Percentiles rank a stretch among this genome's conserved stretches.
Evolutionary conservation across 2,888 invertebrate genomes (phyloP).

Genomic region (Adineta ricciae): DNA sequence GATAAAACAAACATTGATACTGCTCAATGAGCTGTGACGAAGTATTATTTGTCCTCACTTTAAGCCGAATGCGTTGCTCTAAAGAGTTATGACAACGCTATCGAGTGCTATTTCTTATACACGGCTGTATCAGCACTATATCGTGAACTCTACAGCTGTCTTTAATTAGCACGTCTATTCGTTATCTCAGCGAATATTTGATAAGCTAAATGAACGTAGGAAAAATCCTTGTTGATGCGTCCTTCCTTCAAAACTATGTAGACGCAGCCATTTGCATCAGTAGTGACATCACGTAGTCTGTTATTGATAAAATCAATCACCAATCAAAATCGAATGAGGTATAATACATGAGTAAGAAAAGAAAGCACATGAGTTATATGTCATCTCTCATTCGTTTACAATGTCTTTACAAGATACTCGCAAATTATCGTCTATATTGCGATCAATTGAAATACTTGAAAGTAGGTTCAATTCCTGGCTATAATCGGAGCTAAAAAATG

Average conservation of each 20-base stretch:
- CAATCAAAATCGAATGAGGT: neutral
- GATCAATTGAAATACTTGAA: neutral
- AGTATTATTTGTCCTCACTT: neutral
- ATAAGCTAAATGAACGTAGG: no score
- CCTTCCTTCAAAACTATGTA: no score
- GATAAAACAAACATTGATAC: neutral
- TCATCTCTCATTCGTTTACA: neutral
- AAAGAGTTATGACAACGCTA: no score
- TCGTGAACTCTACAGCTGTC: no score
- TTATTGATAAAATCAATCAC: neutral
- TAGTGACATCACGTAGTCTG: neutral
- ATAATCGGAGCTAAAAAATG: neutral
- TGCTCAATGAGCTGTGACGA: neutral
- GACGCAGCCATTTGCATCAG: neutral
- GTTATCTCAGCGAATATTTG: no score
- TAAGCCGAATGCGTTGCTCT: no score
- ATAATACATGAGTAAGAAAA: neutral
- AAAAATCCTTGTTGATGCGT: no score
- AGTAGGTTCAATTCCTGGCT: neutral
- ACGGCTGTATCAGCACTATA: no score
- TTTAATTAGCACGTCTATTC: no score
- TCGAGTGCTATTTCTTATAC: no score
- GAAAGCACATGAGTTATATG: neutral
- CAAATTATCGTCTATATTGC: neutral
- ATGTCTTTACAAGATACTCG: neutral